These are phyloP conservation scores for Anodontia alba DNA, from an alignment of 2,888 invertebrate genomes.

Conservation along the genomic window DNA sequence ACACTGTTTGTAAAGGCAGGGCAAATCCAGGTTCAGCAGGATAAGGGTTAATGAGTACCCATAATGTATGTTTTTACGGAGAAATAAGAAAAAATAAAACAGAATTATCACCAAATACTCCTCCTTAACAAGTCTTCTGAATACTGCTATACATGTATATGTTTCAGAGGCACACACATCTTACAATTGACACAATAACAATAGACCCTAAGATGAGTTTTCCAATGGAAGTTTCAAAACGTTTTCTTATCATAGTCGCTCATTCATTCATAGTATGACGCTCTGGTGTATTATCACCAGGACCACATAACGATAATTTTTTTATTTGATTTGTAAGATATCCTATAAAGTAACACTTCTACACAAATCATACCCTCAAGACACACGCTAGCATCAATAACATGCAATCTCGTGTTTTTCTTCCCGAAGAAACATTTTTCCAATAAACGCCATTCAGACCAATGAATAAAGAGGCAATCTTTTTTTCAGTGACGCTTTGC, in stretches of 20 bases:
- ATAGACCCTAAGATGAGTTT: neutral
- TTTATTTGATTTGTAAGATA: neutral
- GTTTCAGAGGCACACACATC: neutral
- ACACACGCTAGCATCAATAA: constrained; percentile 4
- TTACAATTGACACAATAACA: neutral
- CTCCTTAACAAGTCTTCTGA: too few species aligned
- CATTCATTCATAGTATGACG: neutral
- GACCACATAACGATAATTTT: neutral
- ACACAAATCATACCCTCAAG: constrained; percentile 7
- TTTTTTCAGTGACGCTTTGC: too few species aligned
- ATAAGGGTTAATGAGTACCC: too few species aligned
- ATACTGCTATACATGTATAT: too few species aligned
- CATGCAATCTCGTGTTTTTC: constrained; percentile 18
- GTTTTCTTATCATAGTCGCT: neutral
- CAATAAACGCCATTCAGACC: constrained; percentile 1
- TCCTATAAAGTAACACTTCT: constrained; percentile 9
- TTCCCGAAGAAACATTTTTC: constrained; percentile 9
- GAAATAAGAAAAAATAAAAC: too few species aligned
- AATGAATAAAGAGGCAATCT: constrained; percentile 17
- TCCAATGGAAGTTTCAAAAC: neutral
- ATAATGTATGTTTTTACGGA: too few species aligned
- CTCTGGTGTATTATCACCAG: neutral
- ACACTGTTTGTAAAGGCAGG: neutral
- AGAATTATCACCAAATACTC: too few species aligned
- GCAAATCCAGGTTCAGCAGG: too few species aligned